These are phyloP conservation scores for Pentalonia nigronervosa DNA, from an alignment of 1,140 invertebrate genomes.

Conservation along the genomic window DNA sequence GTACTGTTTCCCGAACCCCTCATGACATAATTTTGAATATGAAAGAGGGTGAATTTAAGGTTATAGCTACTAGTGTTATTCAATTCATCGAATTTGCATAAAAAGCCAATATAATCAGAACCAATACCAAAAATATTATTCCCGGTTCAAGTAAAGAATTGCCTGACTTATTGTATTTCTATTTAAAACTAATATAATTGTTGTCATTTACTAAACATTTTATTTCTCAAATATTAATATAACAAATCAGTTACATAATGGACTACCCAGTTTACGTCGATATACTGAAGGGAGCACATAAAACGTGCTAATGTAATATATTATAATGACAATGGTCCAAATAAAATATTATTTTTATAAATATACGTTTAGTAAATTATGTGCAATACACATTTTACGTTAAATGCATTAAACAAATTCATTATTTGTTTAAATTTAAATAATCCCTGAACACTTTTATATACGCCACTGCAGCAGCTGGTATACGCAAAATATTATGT, in stretches of 20 bases:
- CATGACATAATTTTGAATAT: conserved; percentile 34
- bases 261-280: background rate
- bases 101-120: background rate
- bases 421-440: conserved; percentile 1
- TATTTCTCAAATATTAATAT: background rate
- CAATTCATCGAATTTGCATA: conserved; percentile 20
- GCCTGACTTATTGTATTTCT: background rate
- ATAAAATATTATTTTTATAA: background rate
- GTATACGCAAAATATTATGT: background rate
- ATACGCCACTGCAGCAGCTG: background rate
- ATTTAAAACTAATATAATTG: background rate
- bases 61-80: background rate
- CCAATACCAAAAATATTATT: conserved; percentile 17
- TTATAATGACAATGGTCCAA: background rate
- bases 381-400: background rate
- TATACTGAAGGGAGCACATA: background rate
- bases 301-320: background rate
- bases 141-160: background rate
- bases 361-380: background rate
- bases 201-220: background rate
- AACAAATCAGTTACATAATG: background rate
- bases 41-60: conserved; percentile 20
- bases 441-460: background rate
- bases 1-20: background rate
- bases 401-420: background rate